Evolutionary conservation across 2,888 invertebrate genomes (phyloP), one percentile per base, ranked within the genome.

Genomic region (Beris chalybata): DNA sequence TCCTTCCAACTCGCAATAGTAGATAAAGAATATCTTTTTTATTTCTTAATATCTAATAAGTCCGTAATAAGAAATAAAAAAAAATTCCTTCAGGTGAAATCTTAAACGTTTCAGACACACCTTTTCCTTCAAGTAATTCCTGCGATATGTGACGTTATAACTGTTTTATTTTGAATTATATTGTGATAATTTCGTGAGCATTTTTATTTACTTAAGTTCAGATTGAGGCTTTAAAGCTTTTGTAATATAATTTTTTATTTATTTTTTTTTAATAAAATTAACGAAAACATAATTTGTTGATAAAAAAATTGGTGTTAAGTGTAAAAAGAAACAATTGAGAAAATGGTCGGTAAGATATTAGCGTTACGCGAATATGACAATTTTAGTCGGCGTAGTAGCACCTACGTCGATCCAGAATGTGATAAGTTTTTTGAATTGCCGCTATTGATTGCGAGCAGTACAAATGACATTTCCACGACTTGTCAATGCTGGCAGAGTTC

Each of bases 371-470:
- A 80, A 69, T 73, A 80, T 71, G 80, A 80, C 69, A 65, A 56
- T 45, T 78, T 78, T 66, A 81, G 79, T 71, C 78, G 80, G 9
- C 80, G 80, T 57, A 79, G 80, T 71, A 81, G 81, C 72, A 75
- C 78, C 72, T 80, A 80, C 71, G 81, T 80, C 63, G 81, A 80
- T 78, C 81, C 81, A 68, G 81, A 80, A 70, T 80, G 81, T 71
- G 81, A 80, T 66, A 80, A 80, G 70, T 79, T 80, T 72, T 80
- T 79, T 70, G 81, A 80, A 73, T 71, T 80, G 72, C 79, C 79
- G 59, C 72, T 77, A 4, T 79, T 77, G 68, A 76, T 80, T 65
- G 76, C 76, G 66, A 80, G 78, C 67, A 79, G 79, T 72, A 75
- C 79, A 56, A 80, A 77, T 74, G 79, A 79, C 69, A 74, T 79